Evolutionary conservation across 2,888 invertebrate species (phyloP).

Genomic region (Platycheirus albimanus): DNA sequence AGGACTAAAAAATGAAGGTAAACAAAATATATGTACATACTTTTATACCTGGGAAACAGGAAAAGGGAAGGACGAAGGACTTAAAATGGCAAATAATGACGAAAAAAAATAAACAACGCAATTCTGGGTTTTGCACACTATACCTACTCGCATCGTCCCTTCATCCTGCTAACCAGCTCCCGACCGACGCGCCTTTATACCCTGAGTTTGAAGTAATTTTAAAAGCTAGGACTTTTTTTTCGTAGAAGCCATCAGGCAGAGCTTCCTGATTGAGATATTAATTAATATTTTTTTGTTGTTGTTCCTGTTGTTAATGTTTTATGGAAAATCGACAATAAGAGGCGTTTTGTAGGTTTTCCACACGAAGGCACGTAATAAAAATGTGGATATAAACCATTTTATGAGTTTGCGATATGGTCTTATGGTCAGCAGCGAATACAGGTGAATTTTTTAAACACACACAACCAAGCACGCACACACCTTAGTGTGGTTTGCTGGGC

Average conservation of each 20-base stretch:
- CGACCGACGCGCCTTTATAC: not conserved
- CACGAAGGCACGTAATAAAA: conserved; percentile 40
- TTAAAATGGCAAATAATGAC: conserved; percentile 37
- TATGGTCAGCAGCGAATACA: conserved; percentile 29
- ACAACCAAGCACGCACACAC: conserved; percentile 23
- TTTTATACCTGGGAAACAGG: too few relatives aligned
- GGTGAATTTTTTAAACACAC: conserved; percentile 24
- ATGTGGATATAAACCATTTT: conserved; percentile 18
- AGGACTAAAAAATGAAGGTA: conserved; percentile 1
- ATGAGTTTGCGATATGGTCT: conserved; percentile 21
- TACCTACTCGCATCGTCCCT: too few relatives aligned
- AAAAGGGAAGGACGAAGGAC: not conserved
- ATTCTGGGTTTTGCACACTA: conserved; percentile 11
- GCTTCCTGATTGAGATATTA: conserved; percentile 57
- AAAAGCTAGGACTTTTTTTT: conserved; percentile 34
- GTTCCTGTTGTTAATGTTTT: conserved; percentile 18
- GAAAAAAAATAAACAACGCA: conserved; percentile 44
- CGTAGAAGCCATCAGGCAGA: not conserved
- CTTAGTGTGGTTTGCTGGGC: conserved; percentile 17
- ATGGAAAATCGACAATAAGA: conserved; percentile 28
- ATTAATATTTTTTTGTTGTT: conserved; percentile 46
- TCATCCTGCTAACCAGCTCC: not conserved
- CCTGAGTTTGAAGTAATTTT: conserved; percentile 18
- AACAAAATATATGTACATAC: not conserved
- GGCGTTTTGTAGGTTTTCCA: conserved; percentile 23